A percentile compares a stretch with the other conserved stretches of the same genome.
Evolutionary conservation across 2,888 invertebrate genomes (phyloP).

Genomic region (Acleris sparsana): DNA sequence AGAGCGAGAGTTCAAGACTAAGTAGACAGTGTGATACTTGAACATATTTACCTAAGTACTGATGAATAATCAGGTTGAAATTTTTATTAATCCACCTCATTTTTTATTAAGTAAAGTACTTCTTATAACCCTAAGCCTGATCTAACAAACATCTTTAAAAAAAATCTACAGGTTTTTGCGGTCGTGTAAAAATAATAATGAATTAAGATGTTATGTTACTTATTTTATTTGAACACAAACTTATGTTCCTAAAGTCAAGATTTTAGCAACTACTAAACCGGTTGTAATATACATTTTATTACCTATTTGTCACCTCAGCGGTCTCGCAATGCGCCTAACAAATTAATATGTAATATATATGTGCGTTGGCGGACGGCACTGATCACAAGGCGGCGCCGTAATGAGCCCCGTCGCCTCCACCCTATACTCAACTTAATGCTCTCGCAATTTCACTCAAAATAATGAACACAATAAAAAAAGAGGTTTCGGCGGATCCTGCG

Average conservation of each 20-base stretch:
- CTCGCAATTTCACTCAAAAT: conserved; percentile 83
- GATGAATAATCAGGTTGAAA: too few species aligned
- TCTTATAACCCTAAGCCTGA: too few species aligned
- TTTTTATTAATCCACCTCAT: too few species aligned
- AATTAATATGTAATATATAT: conserved; percentile 68
- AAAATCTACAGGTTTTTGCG: too few species aligned
- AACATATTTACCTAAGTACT: too few species aligned
- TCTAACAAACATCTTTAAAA: too few species aligned
- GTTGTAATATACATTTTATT: conserved; percentile 16
- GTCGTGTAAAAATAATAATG: too few species aligned
- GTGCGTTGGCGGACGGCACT: conserved; percentile 57
- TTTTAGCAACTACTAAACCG: neutral
- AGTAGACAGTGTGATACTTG: too few species aligned
- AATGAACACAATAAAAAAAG: conserved; percentile 78
- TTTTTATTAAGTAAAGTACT: too few species aligned
- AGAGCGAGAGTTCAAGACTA: too few species aligned
- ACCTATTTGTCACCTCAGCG: conserved; percentile 33
- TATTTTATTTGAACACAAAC: too few species aligned
- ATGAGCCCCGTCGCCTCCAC: conserved; percentile 73
- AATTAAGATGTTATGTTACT: too few species aligned
- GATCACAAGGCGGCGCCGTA: conserved; percentile 78
- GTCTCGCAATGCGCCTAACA: conserved; percentile 54
- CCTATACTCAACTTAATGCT: conserved; percentile 83
- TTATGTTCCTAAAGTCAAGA: neutral
- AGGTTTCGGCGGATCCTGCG: conserved; percentile 68